Conservation (phyloP, 2,888 invertebrate genomes). For the Clivina fossor region DNA sequence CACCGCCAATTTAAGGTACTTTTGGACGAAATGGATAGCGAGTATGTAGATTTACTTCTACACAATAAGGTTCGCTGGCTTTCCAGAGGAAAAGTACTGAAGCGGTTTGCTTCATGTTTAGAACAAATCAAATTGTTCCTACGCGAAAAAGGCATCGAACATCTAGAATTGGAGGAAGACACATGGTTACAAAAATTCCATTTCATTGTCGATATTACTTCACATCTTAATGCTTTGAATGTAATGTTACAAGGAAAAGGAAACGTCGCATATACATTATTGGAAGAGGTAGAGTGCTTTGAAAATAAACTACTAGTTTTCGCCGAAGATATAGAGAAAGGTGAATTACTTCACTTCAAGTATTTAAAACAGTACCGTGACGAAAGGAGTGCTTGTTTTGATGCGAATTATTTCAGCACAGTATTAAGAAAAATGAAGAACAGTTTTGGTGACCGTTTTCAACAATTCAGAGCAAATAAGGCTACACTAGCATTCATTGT, state of each 20-base stretch:
- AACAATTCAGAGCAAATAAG: too few species aligned
- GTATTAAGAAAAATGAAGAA: too few species aligned
- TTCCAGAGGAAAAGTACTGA: slow-evolving; percentile 38
- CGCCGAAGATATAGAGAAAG: slow-evolving; percentile 39
- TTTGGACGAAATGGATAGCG: slow-evolving; percentile 42
- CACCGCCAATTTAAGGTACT: slow-evolving; percentile 43
- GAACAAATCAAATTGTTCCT: slow-evolving; percentile 44
- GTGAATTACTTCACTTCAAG: slow-evolving; percentile 38
- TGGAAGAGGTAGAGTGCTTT: slow-evolving; percentile 39
- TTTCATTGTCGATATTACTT: slow-evolving; percentile 45
- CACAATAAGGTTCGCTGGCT: slow-evolving; percentile 39
- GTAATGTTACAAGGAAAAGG: slow-evolving; percentile 44
- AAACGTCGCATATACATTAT: slow-evolving; percentile 41
- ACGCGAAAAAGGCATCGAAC: slow-evolving; percentile 44
- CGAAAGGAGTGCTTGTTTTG: too few species aligned
- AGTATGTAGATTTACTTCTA: slow-evolving; percentile 39
- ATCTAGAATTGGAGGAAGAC: slow-evolving; percentile 44
- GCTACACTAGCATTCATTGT: too few species aligned
- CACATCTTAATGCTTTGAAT: slow-evolving; percentile 46
- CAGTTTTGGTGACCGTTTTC: too few species aligned
- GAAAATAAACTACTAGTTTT: slow-evolving; percentile 43
- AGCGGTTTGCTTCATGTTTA: slow-evolving; percentile 37
- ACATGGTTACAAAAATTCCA: slow-evolving; percentile 44
- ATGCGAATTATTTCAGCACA: too few species aligned
- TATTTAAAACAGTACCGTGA: too few species aligned